Evolutionary conservation across 2,797 vertebrate genomes (phyloP).

Genomic region (Pseudochromis fuscus): DNA sequence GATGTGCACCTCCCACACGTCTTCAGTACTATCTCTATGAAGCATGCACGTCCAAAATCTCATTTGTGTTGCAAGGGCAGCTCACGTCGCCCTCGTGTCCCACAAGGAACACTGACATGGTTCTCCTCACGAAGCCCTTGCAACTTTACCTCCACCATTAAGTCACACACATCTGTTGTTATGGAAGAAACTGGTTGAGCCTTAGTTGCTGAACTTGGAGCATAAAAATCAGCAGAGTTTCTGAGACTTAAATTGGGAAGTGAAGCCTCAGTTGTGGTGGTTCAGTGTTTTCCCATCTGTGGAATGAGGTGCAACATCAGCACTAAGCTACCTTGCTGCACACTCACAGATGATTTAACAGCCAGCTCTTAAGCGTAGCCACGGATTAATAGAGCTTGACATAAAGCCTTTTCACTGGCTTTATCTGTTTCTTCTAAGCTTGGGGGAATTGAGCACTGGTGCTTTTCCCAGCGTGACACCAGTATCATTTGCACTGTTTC

Average conservation of each 20-base stretch:
- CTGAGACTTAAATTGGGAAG: constrained; percentile 46
- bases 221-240: constrained; percentile 36
- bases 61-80: no score
- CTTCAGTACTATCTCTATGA: no score
- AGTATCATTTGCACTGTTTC: constrained; percentile 64
- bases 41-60: no score
- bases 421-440: constrained; percentile 74
- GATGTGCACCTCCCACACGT: no score
- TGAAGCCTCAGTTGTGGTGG: constrained; percentile 53
- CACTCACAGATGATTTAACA: constrained; percentile 81
- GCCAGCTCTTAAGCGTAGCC: constrained; percentile 72
- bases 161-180: constrained; percentile 26
- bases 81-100: no score
- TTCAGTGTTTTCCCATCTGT: constrained; percentile 72
- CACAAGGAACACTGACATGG: no score
- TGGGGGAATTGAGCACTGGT: constrained; percentile 65
- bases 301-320: constrained; percentile 79
- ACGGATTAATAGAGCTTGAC: constrained; percentile 81
- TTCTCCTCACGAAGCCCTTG: no score
- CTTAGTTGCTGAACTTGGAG: constrained; percentile 38
- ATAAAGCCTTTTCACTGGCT: constrained; percentile 80
- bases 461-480: constrained; percentile 71
- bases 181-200: constrained; percentile 15
- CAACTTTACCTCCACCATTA: constrained; percentile 24
- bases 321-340: constrained; percentile 74